Evolutionary conservation across 2,113 vertebrate species (phyloP), one percentile per base, ranked within the genome.

Genomic region (Tapirus terrestris): DNA sequence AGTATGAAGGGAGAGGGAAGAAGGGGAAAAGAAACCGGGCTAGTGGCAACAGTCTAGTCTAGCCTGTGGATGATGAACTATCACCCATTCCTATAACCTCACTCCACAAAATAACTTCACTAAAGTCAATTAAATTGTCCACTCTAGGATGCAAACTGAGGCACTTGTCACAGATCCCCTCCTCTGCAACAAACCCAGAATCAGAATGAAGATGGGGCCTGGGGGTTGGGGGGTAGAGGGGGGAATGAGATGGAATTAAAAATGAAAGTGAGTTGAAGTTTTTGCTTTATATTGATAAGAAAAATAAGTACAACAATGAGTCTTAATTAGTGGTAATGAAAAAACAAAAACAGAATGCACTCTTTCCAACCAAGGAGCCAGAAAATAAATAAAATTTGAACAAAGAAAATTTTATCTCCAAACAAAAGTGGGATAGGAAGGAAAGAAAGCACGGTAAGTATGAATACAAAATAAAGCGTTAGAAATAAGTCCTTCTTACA

Each of bases 301-400:
- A 88, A 94, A 91, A n/a, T 33, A 77, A 72, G 9, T 73, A 16
- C 2, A 61, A 53, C 31, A 45, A 20, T 70, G 18, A 8, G 12
- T 86, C 25, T 87, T 56, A 72, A 20, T n/a, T 85, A 92, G 17
- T 76, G 36, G 8, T 48, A 75, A 60, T 18, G 12, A 88, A 65
- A 6, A 91, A 17, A 88, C 23, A 25, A 95, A 88, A 87, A 84
- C 29, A 83, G 16, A 63, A 88, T 33, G 18, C 3, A 43, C 31
- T 61, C 21, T 89, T 89, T 85, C 31, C 31, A 96, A 85, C 10
- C 72, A 53, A 91, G 18, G 16, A 84, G n/a, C 17, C 25, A 92
- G 29, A 67, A 80, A 63, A 56, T 33, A 83, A 75, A 89, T 73
- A 83, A 93, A 84, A 53, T 93, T 70, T 95, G 6, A 84, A 51